A percentile compares a stretch with the other conserved stretches of the same genome.
Evolutionary conservation across 1,140 invertebrate genomes (phyloP).

Genomic region (Dolichoris vasculosae): DNA sequence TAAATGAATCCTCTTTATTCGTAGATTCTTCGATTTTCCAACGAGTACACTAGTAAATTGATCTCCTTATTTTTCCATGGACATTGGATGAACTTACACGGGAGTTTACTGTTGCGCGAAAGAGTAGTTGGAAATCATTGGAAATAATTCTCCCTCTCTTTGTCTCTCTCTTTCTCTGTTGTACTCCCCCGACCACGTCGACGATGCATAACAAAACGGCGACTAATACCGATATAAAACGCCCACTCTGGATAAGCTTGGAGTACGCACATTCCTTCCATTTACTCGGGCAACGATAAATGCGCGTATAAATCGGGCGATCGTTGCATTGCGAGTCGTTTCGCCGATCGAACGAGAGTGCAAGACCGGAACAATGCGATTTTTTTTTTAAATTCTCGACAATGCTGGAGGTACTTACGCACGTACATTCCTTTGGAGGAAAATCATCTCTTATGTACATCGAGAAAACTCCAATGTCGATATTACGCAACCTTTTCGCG

Average conservation of each 20-base stretch:
- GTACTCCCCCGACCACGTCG: background rate
- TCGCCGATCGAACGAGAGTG: background rate
- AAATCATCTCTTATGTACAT: conserved; percentile 14
- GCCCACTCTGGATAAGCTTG: conserved; percentile 39
- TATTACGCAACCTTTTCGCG: background rate
- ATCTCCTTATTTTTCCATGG: background rate
- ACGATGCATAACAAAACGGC: conserved; percentile 24
- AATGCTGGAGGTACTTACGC: background rate
- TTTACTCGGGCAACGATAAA: conserved; percentile 18
- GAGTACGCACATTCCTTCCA: conserved; percentile 28
- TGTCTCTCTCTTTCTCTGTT: background rate
- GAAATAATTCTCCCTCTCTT: background rate
- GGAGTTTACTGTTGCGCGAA: too few relatives aligned
- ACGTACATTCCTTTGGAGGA: background rate
- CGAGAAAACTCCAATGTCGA: background rate
- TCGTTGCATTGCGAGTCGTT: background rate
- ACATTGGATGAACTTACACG: too few relatives aligned
- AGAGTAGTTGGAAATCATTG: background rate
- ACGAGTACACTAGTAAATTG: background rate
- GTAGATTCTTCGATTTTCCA: background rate
- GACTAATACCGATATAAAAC: conserved; percentile 17
- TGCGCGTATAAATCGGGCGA: conserved; percentile 14
- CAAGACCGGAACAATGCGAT: conserved; percentile 3
- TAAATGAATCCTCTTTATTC: background rate
- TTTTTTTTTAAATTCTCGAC: background rate